Evolutionary conservation across 2,113 vertebrate species (phyloP), one percentile per base, ranked within the genome.

Genomic region (Pterophyllum scalare): DNA sequence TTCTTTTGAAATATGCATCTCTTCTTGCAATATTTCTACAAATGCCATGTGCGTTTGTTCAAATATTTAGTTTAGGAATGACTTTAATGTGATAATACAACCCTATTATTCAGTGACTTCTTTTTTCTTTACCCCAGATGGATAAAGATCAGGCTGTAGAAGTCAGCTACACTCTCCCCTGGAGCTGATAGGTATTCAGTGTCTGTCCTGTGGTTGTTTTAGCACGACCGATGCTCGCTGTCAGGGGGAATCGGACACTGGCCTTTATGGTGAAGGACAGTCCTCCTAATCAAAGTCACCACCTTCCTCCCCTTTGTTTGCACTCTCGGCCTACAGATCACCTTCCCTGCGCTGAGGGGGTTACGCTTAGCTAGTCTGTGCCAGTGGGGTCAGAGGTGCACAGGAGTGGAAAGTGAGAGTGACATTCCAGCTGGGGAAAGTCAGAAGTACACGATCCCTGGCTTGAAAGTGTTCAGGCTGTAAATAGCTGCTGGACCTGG

Each of bases 401-500:
- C 85, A 59, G 3, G 20, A 56, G 6, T 49, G 76, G 78, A 75
- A 81, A 88, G 83, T 77, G 62, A 90, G 83, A 87, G 72, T 84
- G 79, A 90, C 82, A 82, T 31, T 89, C 72, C 64, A 86, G 57
- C 75, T 1, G 9, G 57, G 33, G 54, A 74, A 65, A 81, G 75
- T 88, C 84, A 75, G 79, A 85, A 20, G 61, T 84, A 57, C 80
- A 33, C 81, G 77, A 52, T 33, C 17, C 59, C 20, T 52, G 59
- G 31, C 62, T 79, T 77, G 38, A 72, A 76, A 75, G 77, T 76
- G 62, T 24, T 2, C 40, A 81, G 9, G 74, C 84, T 85, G 54
- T 84, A 87, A 89, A 88, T 89, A 79, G 84, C 80, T 9, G 4
- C 76, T 83, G 57, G 72, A 86, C 76, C 62, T 83, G 76, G 40